These are phyloP conservation scores for Palythoa grandiflora DNA, from an alignment of 92 coral and sea anemone genomes.

Conservation along the genomic window DNA sequence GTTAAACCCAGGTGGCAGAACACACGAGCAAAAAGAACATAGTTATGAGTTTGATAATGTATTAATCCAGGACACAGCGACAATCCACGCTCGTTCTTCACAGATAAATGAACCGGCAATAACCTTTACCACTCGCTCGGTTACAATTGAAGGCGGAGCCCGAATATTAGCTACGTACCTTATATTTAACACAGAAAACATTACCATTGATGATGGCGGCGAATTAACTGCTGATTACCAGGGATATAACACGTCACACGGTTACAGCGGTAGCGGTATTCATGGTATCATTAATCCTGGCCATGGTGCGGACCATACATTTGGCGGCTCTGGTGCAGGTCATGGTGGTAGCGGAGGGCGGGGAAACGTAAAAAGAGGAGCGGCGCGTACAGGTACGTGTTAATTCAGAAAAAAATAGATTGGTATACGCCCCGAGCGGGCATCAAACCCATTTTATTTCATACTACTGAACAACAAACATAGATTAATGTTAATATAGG, in stretches of 20 bases:
- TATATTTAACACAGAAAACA: constrained; percentile 63
- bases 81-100: constrained; percentile 69
- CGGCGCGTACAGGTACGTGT: constrained; percentile 55
- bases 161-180: constrained; percentile 61
- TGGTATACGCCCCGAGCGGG: too few species aligned
- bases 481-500: too few species aligned
- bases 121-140: constrained; percentile 61
- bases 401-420: too few species aligned
- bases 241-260: constrained; percentile 76
- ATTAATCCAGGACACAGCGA: constrained; percentile 70
- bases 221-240: constrained; percentile 62
- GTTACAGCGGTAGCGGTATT: constrained; percentile 60
- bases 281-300: constrained; percentile 76
- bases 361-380: constrained; percentile 63
- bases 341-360: constrained; percentile 87
- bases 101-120: constrained; percentile 73
- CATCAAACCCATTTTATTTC: too few species aligned
- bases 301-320: constrained; percentile 54
- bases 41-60: constrained; percentile 68
- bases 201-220: constrained; percentile 82
- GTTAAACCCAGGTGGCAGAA: constrained; percentile 76
- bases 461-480: too few species aligned
- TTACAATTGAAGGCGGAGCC: constrained; percentile 81
- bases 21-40: constrained; percentile 57
- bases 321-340: constrained; percentile 83